These are phyloP conservation scores for Heliconius congener DNA, from an alignment of 1,140 invertebrate species.

Conservation along the genomic window DNA sequence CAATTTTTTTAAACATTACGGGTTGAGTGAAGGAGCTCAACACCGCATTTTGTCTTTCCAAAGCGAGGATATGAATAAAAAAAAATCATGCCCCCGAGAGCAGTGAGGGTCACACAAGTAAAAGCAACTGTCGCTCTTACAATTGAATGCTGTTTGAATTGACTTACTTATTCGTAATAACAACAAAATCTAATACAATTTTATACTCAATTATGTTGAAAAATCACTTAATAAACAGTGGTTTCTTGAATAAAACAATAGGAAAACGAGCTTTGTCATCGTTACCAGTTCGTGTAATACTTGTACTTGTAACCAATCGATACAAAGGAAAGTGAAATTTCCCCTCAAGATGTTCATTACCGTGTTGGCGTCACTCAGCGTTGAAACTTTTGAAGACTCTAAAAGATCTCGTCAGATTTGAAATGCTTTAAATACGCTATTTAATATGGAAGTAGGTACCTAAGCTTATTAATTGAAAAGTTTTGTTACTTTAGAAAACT, in stretches of 20 bases:
- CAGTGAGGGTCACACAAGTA: no score
- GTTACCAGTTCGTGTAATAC: conserved; percentile 9
- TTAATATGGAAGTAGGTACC: background rate
- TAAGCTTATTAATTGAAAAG: conserved; percentile 12
- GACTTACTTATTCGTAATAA: no score
- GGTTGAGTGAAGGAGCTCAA: no score
- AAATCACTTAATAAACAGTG: conserved; percentile 1
- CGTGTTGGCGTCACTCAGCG: background rate
- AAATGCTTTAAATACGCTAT: conserved; percentile 2
- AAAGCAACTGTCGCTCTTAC: no score
- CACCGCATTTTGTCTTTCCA: no score
- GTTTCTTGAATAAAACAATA: background rate
- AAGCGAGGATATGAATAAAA: no score
- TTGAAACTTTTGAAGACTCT: conserved; percentile 1
- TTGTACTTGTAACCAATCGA: conserved; percentile 4
- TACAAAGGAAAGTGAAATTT: background rate
- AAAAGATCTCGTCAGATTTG: conserved; percentile 10
- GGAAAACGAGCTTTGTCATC: background rate
- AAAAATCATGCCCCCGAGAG: no score
- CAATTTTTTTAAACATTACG: no score
- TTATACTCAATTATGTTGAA: no score
- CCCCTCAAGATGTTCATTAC: background rate
- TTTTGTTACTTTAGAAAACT: background rate
- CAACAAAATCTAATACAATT: no score
- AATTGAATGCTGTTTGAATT: no score